These are phyloP conservation scores for Amblyraja radiata DNA, from an alignment of 2,797 vertebrate species.

Conservation along the genomic window DNA sequence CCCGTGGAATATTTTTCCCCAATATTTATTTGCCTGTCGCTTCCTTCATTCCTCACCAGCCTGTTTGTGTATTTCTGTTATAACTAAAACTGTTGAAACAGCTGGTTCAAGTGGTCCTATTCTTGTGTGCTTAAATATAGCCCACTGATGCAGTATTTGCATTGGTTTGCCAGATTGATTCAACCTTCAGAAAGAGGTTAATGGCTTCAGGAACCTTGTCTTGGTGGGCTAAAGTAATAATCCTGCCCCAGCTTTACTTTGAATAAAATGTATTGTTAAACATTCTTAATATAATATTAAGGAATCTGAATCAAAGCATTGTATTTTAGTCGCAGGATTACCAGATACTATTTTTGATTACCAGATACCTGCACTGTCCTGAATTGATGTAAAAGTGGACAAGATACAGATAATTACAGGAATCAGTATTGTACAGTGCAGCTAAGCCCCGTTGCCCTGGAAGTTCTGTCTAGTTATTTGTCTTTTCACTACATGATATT, in stretches of 20 bases:
- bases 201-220: background rate
- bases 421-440: background rate
- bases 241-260: background rate
- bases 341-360: too few species aligned
- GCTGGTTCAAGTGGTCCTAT: background rate
- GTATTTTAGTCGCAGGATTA: background rate
- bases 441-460: background rate
- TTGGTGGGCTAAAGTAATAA: background rate
- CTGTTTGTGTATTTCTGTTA: background rate
- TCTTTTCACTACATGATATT: background rate
- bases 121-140: background rate
- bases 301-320: background rate
- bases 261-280: background rate
- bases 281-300: background rate
- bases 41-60: background rate
- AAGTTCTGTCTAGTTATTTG: background rate
- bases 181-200: background rate
- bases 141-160: background rate
- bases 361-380: background rate
- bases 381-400: background rate
- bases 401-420: background rate
- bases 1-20: background rate
- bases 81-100: conserved; percentile 2
- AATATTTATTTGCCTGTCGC: background rate
- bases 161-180: background rate